Evolutionary conservation across 2,888 invertebrate genomes (phyloP).

Genomic region (Meloe dianella): DNA sequence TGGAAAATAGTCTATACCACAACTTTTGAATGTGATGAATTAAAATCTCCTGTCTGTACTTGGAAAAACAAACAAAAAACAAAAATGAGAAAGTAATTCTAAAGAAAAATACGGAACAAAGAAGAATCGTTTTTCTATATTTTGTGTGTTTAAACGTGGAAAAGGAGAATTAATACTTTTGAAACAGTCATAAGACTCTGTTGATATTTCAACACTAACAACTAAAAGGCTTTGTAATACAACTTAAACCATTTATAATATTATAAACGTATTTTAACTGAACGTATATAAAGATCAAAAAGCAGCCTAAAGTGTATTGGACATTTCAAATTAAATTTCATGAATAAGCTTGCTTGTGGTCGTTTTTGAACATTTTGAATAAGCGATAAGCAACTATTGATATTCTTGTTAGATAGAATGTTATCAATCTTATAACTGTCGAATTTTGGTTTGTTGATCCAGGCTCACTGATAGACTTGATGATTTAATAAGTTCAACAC

Average conservation of each 20-base stretch:
- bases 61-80: neutral
- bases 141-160: neutral
- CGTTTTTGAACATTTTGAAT: neutral
- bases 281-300: neutral
- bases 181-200: neutral
- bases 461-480: neutral
- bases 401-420: neutral
- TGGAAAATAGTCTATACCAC: neutral
- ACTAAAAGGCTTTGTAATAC: neutral
- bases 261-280: neutral
- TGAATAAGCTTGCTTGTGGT: neutral
- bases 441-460: neutral
- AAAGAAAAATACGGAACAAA: neutral
- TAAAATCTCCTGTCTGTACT: neutral
- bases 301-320: neutral
- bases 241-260: neutral
- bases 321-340: neutral
- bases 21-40: neutral
- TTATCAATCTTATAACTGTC: neutral
- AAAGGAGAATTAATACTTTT: neutral
- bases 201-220: neutral
- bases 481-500: conserved; percentile 9
- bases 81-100: neutral
- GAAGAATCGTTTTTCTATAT: neutral
- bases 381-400: neutral